Evolutionary conservation across 2,113 vertebrate species (phyloP).

Genomic region (Calidris pygmaea): DNA sequence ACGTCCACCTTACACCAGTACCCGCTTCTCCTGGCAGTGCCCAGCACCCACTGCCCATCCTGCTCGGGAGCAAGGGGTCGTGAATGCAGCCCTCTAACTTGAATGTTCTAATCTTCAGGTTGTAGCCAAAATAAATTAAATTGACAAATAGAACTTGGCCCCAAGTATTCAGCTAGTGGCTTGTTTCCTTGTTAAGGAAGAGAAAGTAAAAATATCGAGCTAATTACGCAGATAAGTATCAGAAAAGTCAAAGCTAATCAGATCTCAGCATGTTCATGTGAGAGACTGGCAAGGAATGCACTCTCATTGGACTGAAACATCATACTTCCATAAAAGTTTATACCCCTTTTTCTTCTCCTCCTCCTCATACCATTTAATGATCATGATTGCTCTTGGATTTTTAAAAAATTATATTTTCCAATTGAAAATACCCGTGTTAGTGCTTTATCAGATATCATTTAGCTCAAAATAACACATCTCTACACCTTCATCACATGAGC

Average conservation of each 20-base stretch:
- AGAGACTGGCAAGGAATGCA: background rate
- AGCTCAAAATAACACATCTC: background rate
- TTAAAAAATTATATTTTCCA: background rate
- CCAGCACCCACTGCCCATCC: background rate
- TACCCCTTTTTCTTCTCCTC: background rate
- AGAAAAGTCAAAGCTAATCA: background rate
- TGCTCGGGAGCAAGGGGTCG: background rate
- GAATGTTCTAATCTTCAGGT: background rate
- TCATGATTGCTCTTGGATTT: background rate
- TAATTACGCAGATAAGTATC: slow-evolving; percentile 9
- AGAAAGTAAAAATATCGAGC: background rate
- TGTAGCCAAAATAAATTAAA: slow-evolving; percentile 18
- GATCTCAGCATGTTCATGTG: background rate
- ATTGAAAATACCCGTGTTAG: background rate
- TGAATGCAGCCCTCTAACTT: background rate
- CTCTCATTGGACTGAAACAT: background rate
- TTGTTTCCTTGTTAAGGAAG: background rate
- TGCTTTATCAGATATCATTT: background rate
- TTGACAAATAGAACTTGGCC: background rate
- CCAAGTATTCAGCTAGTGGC: background rate
- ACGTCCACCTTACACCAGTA: background rate
- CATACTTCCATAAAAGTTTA: background rate
- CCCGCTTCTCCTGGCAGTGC: rapidly evolving
- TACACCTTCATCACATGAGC: background rate
- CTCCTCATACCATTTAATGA: background rate